Evolutionary conservation across 2,797 vertebrate species (phyloP).

Genomic region (Lates japonicus): DNA sequence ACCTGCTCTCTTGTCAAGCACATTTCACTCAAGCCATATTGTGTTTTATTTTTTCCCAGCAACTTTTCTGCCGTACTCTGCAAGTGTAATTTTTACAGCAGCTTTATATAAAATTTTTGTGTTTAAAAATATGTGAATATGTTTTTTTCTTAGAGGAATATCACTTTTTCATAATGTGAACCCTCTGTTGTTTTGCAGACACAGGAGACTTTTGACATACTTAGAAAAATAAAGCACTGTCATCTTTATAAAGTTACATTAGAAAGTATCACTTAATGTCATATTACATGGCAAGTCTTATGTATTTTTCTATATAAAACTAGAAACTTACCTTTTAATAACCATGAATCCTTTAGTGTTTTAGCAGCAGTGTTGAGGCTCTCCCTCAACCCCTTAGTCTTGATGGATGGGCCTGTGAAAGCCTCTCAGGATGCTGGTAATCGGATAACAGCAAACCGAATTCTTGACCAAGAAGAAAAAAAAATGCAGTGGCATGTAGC

Average conservation of each 20-base stretch:
- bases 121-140: neutral
- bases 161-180: conserved; percentile 14
- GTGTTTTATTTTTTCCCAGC: neutral
- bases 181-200: conserved; percentile 11
- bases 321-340: conserved; percentile 57
- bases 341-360: conserved; percentile 59
- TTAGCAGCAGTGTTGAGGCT: conserved; percentile 63
- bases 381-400: conserved; percentile 73
- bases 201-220: conserved; percentile 12
- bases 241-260: conserved; percentile 13
- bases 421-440: conserved; percentile 79
- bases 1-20: conserved; percentile 60
- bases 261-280: conserved; percentile 5
- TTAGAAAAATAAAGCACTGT: neutral
- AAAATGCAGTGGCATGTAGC: conserved; percentile 54
- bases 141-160: conserved; percentile 19
- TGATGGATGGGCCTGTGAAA: conserved; percentile 83
- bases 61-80: conserved; percentile 34
- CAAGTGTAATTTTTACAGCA: neutral
- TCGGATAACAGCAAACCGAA: conserved; percentile 79
- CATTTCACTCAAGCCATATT: conserved; percentile 41
- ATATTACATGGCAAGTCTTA: conserved; percentile 11
- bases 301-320: conserved; percentile 55
- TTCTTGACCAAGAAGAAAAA: conserved; percentile 71
- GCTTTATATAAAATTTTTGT: neutral